phyloP scores from a whole-genome alignment of 2,797 vertebrate species.

The Danio tinwini region DNA sequence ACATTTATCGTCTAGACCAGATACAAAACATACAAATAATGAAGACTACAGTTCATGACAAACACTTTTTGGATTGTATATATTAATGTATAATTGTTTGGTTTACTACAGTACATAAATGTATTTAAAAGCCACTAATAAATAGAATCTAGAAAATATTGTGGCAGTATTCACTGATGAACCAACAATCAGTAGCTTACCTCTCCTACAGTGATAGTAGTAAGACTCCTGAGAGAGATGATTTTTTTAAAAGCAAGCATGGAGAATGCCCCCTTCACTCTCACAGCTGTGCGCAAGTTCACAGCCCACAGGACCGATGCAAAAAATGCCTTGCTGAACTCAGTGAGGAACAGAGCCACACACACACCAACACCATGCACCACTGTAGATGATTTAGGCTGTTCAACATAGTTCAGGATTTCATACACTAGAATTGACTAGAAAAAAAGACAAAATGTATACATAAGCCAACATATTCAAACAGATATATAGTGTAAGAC shows the following conservation, averaged over 20 bases:
- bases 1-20: conserved; percentile 79
- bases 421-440: conserved; percentile 80
- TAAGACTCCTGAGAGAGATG: conserved; percentile 75
- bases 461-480: not conserved
- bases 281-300: conserved; percentile 79
- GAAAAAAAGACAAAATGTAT: conserved; percentile 8
- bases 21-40: conserved; percentile 36
- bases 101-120: not conserved
- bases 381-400: not conserved
- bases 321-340: conserved; percentile 77
- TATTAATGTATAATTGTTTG: not conserved
- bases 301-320: conserved; percentile 79
- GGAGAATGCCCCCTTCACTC: conserved; percentile 80
- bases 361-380: conserved; percentile 75
- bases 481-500: not conserved
- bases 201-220: conserved; percentile 80
- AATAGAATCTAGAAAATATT: not conserved
- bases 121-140: not conserved
- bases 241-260: conserved; percentile 79
- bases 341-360: conserved; percentile 75
- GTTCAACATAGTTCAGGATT: conserved; percentile 74
- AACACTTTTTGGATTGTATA: not conserved
- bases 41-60: not conserved
- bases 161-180: not conserved
- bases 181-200: conserved; percentile 63